Evolutionary conservation across 1,140 invertebrate genomes (phyloP), one percentile per base, ranked within the genome.

Genomic region (Pygmarrhopalites habei): DNA sequence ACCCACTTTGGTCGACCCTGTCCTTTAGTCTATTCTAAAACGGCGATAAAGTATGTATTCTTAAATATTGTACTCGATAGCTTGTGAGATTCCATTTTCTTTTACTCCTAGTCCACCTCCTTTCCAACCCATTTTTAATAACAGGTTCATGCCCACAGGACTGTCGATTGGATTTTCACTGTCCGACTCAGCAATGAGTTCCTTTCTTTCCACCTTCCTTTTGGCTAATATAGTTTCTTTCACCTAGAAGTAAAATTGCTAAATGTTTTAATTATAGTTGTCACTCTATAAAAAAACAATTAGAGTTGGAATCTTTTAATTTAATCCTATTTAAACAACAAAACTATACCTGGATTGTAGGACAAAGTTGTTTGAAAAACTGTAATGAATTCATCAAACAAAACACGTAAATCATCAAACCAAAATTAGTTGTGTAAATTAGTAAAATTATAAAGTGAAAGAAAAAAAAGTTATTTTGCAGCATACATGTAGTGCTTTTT

Each of bases 111-210:
- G 75, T n/a, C 85, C 86, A 32, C 87, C 86, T 28, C 87, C 87
- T 23, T 81, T 77, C 88, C 88, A 90, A 0, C 88, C 88, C 87
- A 90, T 89, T 66, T 85, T 75, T 62, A 83, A 81, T 81, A 90
- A 82, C 76, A 90, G 79, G 70, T 83, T 86, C 57, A 76, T 82
- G 5, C 84, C 85, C 59, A 85, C 78, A 69, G 35, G 35, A 39
- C 10, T 7, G 35, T 39, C 35, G 17, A 39, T 39, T 39, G 7
- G 10, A 39, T 7, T 39, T 39, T 7, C 10, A 10, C 10, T 7
- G 10, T 39, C 17, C 10, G 35, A 39, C 17, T 39, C 17, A 39
- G 35, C 10, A 7, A 39, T 10, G 17, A 39, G 10, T 39, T 39
- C 35, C 7, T 17, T 39, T 39, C 35, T 39, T 39, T 39, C 35